phyloP scores from a whole-genome alignment of 1,140 invertebrate genomes.

The Helicorthomorpha holstii region DNA sequence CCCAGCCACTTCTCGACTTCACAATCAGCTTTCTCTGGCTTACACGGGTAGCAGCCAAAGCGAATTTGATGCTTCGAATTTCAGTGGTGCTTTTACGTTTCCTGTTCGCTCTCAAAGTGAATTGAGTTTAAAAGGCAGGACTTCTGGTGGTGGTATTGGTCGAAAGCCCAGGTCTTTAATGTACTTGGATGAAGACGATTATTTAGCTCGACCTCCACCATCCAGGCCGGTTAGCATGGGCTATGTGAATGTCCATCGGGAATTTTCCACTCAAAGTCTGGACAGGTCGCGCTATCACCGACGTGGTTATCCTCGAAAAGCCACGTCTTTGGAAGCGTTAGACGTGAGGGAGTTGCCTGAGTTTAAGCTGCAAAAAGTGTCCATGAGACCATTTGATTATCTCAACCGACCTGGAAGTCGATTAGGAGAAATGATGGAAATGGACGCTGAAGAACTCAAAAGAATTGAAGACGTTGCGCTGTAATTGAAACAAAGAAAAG shows the following conservation, averaged over 20 bases:
- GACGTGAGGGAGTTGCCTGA: background rate
- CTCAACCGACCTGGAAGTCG: conserved; percentile 5
- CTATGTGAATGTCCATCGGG: conserved; percentile 13
- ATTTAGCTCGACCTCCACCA: conserved; percentile 17
- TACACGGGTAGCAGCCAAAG: conserved; percentile 2
- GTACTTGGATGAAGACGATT: conserved; percentile 15
- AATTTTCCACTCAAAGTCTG: conserved; percentile 4
- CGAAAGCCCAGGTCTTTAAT: conserved; percentile 6
- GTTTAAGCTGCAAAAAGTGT: conserved; percentile 5
- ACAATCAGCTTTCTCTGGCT: background rate
- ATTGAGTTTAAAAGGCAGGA: background rate
- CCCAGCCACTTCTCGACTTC: background rate
- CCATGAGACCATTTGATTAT: conserved; percentile 8
- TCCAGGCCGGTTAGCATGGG: conserved; percentile 17
- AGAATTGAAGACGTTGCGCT: conserved; percentile 4
- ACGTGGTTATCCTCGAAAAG: background rate
- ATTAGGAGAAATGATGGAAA: conserved; percentile 4
- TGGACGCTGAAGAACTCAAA: background rate
- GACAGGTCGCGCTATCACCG: background rate
- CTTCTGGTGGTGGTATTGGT: conserved; percentile 1
- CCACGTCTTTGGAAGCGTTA: conserved; percentile 7
- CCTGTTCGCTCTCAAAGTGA: background rate
- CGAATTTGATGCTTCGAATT: conserved; percentile 8
- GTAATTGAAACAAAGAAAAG: too few species aligned
- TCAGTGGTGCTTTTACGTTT: conserved; percentile 4